These are phyloP conservation scores for Piaya cayana DNA, from an alignment of 2,113 vertebrate species.

Conservation along the genomic window DNA sequence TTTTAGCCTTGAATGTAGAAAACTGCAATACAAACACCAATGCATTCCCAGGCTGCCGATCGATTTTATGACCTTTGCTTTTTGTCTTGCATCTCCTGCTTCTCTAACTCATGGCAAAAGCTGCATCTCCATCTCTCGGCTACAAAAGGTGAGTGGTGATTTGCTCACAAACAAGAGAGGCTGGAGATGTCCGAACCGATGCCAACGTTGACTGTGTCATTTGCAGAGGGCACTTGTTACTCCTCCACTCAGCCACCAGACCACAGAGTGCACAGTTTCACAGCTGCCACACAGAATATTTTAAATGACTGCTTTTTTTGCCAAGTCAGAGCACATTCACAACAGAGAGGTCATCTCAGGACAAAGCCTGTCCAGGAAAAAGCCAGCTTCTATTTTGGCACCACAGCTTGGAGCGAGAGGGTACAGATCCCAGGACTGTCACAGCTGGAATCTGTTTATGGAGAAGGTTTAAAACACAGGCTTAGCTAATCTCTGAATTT, in stretches of 20 bases:
- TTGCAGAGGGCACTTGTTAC: background rate
- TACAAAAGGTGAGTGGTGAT: background rate
- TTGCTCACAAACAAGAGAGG: background rate
- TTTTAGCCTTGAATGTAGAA: background rate
- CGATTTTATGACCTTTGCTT: background rate
- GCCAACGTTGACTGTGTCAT: background rate
- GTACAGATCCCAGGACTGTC: background rate
- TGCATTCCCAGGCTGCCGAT: background rate
- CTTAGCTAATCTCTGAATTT: slow-evolving; percentile 1
- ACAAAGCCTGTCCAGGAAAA: slow-evolving; percentile 43
- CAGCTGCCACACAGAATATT: background rate
- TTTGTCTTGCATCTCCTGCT: background rate
- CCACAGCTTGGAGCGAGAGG: background rate
- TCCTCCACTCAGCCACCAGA: background rate
- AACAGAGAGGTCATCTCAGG: background rate
- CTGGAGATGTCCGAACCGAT: background rate
- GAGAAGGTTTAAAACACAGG: slow-evolving; percentile 16
- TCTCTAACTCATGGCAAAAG: background rate
- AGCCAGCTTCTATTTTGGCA: slow-evolving; percentile 18
- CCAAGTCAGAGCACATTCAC: slow-evolving; percentile 45
- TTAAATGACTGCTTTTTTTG: background rate
- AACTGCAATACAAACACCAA: background rate
- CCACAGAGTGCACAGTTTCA: background rate
- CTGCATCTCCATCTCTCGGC: background rate
- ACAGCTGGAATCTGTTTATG: slow-evolving; percentile 20